These are phyloP conservation scores for Xenotilapia caudafasciata DNA, from an alignment of 2,113 vertebrate species.

Conservation along the genomic window DNA sequence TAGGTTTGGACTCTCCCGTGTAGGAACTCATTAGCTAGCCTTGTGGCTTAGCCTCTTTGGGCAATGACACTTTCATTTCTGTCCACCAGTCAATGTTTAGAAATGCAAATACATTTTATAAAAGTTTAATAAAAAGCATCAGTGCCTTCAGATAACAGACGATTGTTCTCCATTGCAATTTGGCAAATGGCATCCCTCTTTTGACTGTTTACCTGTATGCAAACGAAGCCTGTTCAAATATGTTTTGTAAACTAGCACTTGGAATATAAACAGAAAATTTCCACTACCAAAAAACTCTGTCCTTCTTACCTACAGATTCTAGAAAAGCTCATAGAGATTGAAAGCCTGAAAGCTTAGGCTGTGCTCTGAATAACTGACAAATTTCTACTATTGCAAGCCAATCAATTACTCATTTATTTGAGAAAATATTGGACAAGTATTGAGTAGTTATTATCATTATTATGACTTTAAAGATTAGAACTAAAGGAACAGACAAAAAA, in stretches of 20 bases:
- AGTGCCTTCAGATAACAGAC: neutral
- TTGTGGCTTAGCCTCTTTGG: neutral
- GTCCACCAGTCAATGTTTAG: neutral
- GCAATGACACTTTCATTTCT: neutral
- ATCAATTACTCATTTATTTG: neutral
- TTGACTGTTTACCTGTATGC: neutral
- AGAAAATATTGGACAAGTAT: neutral
- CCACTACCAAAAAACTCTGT: neutral
- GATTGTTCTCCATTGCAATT: neutral
- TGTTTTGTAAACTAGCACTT: neutral
- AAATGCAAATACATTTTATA: neutral
- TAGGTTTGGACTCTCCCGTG: fast-evolving
- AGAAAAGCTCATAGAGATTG: neutral
- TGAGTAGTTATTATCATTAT: neutral
- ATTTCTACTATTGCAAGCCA: neutral
- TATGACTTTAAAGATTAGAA: neutral
- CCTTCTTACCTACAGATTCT: neutral
- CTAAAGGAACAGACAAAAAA: neutral
- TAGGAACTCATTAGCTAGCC: neutral
- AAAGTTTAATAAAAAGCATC: neutral
- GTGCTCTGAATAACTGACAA: neutral
- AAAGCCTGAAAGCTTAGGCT: neutral
- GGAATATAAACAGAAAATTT: neutral
- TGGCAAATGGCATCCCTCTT: neutral
- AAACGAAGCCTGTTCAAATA: neutral